These are phyloP conservation scores for Anticlea derivata DNA, from an alignment of 2,888 invertebrate genomes.

Conservation along the genomic window DNA sequence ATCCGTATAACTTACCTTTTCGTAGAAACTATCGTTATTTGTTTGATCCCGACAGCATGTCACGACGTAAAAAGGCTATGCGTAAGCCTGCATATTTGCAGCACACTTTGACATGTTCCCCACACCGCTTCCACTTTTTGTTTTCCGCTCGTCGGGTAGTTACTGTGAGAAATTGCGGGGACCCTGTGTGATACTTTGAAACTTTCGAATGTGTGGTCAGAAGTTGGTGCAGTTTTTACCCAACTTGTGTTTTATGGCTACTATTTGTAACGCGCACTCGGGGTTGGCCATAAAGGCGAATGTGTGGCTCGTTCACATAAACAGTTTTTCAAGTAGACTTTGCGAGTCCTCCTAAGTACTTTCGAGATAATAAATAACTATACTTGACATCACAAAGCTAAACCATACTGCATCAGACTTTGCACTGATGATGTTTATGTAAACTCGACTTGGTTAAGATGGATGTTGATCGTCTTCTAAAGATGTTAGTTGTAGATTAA, in stretches of 20 bases:
- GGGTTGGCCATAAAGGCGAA: slow-evolving; percentile 32
- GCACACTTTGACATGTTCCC: not conserved
- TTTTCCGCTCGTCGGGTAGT: slow-evolving; percentile 16
- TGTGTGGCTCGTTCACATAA: slow-evolving; percentile 28
- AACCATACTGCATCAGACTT: not conserved
- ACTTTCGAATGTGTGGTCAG: slow-evolving; percentile 40
- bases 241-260: slow-evolving; percentile 36
- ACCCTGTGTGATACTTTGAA: slow-evolving; percentile 34
- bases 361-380: slow-evolving; percentile 10
- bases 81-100: slow-evolving; percentile 4
- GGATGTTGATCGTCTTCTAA: slow-evolving; percentile 33
- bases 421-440: slow-evolving; percentile 1
- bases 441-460: slow-evolving; percentile 13
- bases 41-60: too few relatives aligned
- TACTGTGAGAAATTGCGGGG: slow-evolving; percentile 35
- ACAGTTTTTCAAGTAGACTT: slow-evolving; percentile 26
- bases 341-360: slow-evolving; percentile 16
- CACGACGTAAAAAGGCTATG: not conserved
- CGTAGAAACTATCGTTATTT: not conserved
- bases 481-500: slow-evolving; percentile 54
- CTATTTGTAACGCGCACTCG: slow-evolving; percentile 37
- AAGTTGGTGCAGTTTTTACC: slow-evolving; percentile 40
- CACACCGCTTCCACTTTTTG: slow-evolving; percentile 13
- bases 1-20: not conserved
- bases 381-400: not conserved